Percentiles rank a stretch among this genome's conserved stretches.
Conservation (phyloP, 2,888 invertebrate species). For the Spodoptera picta region DNA sequence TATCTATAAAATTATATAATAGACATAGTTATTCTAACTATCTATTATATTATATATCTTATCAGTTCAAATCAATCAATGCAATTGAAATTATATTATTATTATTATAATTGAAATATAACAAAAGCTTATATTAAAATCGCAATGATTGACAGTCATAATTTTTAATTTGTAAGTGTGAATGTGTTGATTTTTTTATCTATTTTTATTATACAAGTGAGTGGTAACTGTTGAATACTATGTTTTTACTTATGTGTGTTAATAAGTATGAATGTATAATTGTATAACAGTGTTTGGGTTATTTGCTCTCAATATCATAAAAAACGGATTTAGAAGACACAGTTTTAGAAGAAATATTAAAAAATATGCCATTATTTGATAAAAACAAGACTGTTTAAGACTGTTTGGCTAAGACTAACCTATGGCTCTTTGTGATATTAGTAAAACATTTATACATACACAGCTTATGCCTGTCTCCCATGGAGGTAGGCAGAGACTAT, state of each 20-base stretch:
- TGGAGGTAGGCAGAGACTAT: too few species aligned
- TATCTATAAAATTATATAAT: constrained; percentile 15
- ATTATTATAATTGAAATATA: constrained; percentile 18
- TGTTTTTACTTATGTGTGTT: neutral
- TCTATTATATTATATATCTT: constrained; percentile 6
- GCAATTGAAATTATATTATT: constrained; percentile 6
- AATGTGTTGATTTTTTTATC: constrained; percentile 23
- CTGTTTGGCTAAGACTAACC: too few species aligned
- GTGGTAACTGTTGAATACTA: neutral
- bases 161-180: constrained; percentile 20
- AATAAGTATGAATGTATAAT: too few species aligned
- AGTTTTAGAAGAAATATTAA: too few species aligned
- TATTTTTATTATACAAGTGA: constrained; percentile 14
- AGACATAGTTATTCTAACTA: constrained; percentile 1
- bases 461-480: too few species aligned
- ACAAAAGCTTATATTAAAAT: constrained; percentile 15
- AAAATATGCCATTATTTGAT: too few species aligned
- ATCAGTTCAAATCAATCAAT: constrained; percentile 26
- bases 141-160: constrained; percentile 17
- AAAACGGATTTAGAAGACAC: too few species aligned
- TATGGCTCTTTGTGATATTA: too few species aligned
- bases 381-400: too few species aligned
- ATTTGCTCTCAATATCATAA: too few species aligned
- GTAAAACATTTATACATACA: too few species aligned
- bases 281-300: too few species aligned